Conservation (phyloP, 2,113 vertebrate species). For the Amphiprion ocellaris region DNA sequence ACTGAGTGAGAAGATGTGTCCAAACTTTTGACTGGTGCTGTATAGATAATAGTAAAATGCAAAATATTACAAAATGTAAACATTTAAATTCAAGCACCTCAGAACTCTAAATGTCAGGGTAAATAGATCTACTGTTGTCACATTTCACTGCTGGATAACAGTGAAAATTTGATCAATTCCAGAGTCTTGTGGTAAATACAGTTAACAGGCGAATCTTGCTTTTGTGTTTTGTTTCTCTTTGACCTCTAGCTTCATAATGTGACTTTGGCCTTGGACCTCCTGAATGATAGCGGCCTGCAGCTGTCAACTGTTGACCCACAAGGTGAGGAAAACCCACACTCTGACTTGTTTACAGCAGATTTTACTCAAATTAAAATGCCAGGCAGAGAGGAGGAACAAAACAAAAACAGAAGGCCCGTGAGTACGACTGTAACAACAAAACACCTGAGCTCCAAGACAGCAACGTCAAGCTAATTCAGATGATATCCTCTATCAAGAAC, state of each 20-base stretch:
- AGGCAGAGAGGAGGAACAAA: slow-evolving; percentile 2
- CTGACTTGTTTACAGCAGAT: neutral
- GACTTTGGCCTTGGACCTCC: slow-evolving; percentile 89
- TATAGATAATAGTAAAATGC: neutral
- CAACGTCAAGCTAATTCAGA: slow-evolving; percentile 43
- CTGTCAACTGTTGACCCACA: slow-evolving; percentile 84
- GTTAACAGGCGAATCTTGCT: neutral
- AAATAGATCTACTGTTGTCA: too few species aligned
- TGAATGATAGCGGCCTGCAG: slow-evolving; percentile 84
- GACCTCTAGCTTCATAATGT: slow-evolving; percentile 90
- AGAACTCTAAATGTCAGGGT: too few species aligned
- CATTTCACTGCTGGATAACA: too few species aligned
- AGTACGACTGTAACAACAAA: slow-evolving; percentile 18
- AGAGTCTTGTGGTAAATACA: neutral
- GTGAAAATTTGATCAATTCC: too few species aligned
- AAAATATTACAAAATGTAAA: neutral
- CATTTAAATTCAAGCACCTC: too few species aligned
- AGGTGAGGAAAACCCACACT: slow-evolving; percentile 83
- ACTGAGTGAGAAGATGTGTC: too few species aligned
- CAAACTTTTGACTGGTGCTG: too few species aligned
- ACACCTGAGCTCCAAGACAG: slow-evolving; percentile 6
- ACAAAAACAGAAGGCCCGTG: neutral
- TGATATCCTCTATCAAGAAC: slow-evolving; percentile 31
- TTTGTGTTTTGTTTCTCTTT: neutral
- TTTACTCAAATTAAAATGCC: slow-evolving; percentile 30